phyloP scores from a whole-genome alignment of 2,888 invertebrate species.

The Heliconius sara region DNA sequence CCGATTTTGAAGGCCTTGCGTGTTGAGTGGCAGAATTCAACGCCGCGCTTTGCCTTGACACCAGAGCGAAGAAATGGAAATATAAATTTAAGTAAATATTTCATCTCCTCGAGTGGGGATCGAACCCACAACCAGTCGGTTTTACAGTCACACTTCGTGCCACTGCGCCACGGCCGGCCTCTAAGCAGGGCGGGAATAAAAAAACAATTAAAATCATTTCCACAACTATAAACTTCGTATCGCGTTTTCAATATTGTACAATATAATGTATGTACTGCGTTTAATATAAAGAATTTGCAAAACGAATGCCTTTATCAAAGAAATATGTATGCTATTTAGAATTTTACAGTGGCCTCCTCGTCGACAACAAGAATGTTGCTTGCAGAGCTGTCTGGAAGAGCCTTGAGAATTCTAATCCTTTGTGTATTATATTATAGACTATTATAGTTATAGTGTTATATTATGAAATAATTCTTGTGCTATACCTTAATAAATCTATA shows the following conservation, averaged over 20 bases:
- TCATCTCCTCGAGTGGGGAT: too few relatives aligned
- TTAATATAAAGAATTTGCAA: slow-evolving; percentile 36
- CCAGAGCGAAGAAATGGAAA: too few relatives aligned
- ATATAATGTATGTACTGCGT: neutral
- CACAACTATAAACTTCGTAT: neutral
- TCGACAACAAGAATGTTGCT: slow-evolving; percentile 18
- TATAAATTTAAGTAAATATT: too few relatives aligned
- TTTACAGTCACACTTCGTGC: too few relatives aligned
- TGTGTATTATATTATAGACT: neutral
- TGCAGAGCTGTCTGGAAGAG: slow-evolving; percentile 18
- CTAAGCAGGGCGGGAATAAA: neutral
- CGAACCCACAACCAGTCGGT: too few relatives aligned
- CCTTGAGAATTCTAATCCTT: slow-evolving; percentile 18
- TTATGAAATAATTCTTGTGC: neutral
- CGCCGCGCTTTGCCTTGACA: too few relatives aligned
- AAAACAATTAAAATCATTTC: neutral
- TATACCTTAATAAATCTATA: neutral
- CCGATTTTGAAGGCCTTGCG: too few relatives aligned
- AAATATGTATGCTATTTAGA: slow-evolving; percentile 32
- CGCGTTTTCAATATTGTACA: neutral
- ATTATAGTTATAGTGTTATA: neutral
- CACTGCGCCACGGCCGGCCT: too few relatives aligned
- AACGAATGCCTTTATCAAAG: slow-evolving; percentile 37
- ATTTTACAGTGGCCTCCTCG: slow-evolving; percentile 33
- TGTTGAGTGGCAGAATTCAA: too few relatives aligned